phyloP scores from a whole-genome alignment of 2,113 vertebrate genomes.

The Solenodon paradoxus region DNA sequence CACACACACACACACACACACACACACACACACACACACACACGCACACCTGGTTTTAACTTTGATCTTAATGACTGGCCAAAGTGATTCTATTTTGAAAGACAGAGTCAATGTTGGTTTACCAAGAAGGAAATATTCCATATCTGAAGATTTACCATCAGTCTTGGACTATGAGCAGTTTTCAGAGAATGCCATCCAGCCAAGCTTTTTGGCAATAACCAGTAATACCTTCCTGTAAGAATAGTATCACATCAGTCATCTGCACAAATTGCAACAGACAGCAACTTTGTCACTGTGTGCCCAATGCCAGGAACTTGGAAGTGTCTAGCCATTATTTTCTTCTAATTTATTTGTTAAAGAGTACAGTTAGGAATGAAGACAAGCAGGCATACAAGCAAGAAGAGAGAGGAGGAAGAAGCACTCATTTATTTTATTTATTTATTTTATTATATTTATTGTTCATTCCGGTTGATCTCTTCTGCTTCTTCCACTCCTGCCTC shows the following conservation, averaged over 20 bases:
- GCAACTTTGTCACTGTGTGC: background rate
- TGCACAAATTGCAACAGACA: background rate
- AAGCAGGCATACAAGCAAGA: too few relatives aligned
- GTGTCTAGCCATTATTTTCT: background rate
- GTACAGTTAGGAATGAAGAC: too few relatives aligned
- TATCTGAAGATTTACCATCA: background rate
- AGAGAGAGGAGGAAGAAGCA: too few relatives aligned
- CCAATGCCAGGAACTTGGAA: background rate
- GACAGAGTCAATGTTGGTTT: background rate
- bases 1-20: too few relatives aligned
- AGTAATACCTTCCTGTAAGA: background rate
- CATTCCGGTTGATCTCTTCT: too few relatives aligned
- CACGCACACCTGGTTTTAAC: background rate
- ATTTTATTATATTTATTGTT: too few relatives aligned
- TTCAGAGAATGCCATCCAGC: background rate
- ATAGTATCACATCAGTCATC: background rate
- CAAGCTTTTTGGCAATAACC: background rate
- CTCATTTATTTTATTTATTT: too few relatives aligned
- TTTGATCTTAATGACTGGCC: background rate
- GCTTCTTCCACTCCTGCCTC: too few relatives aligned
- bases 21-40: too few relatives aligned
- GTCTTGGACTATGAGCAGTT: background rate
- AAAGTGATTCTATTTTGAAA: background rate
- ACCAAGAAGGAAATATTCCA: background rate
- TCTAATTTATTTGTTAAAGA: too few relatives aligned